A percentile compares a stretch with the other conserved stretches of the same genome.
phyloP scores from a whole-genome alignment of 2,888 invertebrate genomes.

The Xiphydria camelus region DNA sequence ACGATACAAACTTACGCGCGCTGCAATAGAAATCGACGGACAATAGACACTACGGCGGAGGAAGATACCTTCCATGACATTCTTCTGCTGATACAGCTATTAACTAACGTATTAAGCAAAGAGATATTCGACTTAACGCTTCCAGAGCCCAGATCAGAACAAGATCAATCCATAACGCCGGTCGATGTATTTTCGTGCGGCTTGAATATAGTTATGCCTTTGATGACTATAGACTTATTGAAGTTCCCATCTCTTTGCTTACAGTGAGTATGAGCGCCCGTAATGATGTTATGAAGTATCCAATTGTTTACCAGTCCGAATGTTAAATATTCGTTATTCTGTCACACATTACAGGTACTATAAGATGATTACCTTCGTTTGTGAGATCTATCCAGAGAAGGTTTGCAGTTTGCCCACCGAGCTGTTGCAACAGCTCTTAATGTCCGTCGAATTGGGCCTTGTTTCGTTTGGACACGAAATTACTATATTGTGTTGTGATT shows the following conservation, averaged over 20 bases:
- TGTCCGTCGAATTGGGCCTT: constrained; percentile 65
- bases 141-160: constrained; percentile 10
- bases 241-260: constrained; percentile 71
- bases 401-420: constrained; percentile 60
- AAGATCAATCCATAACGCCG: constrained; percentile 42
- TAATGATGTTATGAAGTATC: no score
- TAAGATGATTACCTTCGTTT: constrained; percentile 67
- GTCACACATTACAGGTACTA: constrained; percentile 51
- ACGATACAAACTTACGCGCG: constrained; percentile 73
- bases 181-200: constrained; percentile 71
- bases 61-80: constrained; percentile 79
- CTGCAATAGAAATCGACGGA: constrained; percentile 68
- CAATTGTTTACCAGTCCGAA: not conserved
- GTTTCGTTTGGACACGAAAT: constrained; percentile 65
- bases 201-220: constrained; percentile 71
- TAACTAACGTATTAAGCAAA: constrained; percentile 65
- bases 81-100: constrained; percentile 76
- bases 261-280: constrained; percentile 60
- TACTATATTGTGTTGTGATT: constrained; percentile 64
- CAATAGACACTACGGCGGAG: constrained; percentile 67
- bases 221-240: constrained; percentile 72
- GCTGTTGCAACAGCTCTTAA: constrained; percentile 61
- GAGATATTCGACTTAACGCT: constrained; percentile 60
- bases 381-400: constrained; percentile 70
- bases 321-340: constrained; percentile 8